Conservation (phyloP, 1,140 invertebrate species). For the Macrobrachium nipponense region DNA sequence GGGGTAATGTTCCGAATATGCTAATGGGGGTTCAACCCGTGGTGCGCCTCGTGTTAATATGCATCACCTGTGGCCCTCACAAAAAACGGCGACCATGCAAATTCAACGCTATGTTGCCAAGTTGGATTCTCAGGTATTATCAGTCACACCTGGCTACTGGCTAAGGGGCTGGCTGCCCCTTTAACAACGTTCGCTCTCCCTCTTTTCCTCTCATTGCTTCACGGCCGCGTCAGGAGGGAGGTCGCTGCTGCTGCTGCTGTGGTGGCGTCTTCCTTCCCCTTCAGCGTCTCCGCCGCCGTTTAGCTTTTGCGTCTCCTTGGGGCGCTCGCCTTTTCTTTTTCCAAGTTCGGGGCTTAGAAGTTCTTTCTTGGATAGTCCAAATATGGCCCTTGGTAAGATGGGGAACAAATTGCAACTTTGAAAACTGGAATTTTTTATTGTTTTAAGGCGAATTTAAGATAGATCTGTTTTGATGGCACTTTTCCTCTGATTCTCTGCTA, state of each 20-base stretch:
- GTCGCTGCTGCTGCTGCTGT: constrained; percentile 2
- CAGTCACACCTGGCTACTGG: constrained; percentile 4
- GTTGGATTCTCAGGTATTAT: constrained; percentile 20
- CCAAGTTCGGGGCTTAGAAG: no score
- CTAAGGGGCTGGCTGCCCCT: neutral
- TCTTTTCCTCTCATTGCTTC: constrained; percentile 23
- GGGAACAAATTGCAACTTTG: no score
- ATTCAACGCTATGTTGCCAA: constrained; percentile 16
- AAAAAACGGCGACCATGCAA: constrained; percentile 30
- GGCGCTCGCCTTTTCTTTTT: no score
- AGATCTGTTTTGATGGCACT: no score
- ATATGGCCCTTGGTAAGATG: no score
- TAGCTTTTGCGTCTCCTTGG: no score
- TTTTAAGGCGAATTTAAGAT: no score
- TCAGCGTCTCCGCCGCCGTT: neutral
- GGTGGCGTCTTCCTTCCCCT: neutral
- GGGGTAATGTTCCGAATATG: constrained; percentile 23
- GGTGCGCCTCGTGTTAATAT: constrained; percentile 15
- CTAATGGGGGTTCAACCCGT: constrained; percentile 13
- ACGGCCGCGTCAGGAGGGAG: neutral
- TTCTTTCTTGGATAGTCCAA: no score
- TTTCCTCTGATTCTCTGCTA: no score
- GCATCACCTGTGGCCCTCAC: constrained; percentile 17
- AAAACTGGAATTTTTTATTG: no score
- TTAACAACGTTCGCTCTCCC: constrained; percentile 18